Evolutionary conservation across 2,888 invertebrate species (phyloP).

Genomic region (Sarcophaga subvicina): DNA sequence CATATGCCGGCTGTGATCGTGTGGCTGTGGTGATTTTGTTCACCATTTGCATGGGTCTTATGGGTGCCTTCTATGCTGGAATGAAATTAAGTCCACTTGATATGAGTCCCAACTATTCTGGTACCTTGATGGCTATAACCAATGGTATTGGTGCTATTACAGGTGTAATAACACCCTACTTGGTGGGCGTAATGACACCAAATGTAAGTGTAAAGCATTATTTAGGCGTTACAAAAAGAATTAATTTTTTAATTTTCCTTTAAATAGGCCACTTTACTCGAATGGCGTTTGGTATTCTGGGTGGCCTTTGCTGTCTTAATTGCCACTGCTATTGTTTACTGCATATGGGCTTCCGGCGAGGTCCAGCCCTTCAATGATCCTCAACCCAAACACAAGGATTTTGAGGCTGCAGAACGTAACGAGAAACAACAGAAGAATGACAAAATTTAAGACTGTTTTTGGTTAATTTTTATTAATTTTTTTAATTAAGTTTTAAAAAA

Average conservation of each 20-base stretch:
- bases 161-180: conserved; percentile 87
- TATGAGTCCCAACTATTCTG: conserved; percentile 86
- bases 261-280: conserved; percentile 83
- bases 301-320: conserved; percentile 88
- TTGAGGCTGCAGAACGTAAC: conserved; percentile 66
- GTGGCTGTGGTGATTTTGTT: conserved; percentile 85
- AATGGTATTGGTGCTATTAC: conserved; percentile 88
- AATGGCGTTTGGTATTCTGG: conserved; percentile 92
- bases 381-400: conserved; percentile 59
- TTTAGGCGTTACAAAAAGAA: not conserved
- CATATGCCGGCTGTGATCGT: conserved; percentile 87
- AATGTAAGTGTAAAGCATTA: conserved; percentile 82
- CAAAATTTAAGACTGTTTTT: conserved; percentile 66
- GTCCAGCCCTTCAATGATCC: conserved; percentile 87
- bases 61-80: conserved; percentile 88
- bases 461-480: not conserved
- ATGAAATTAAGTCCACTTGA: conserved; percentile 88
- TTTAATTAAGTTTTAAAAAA: not conserved
- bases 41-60: conserved; percentile 87
- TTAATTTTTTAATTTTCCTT: not conserved
- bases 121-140: conserved; percentile 87
- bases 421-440: conserved; percentile 58
- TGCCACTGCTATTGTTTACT: conserved; percentile 86
- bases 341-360: conserved; percentile 88
- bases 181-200: conserved; percentile 86